Base-by-base conservation (phyloP, 2,888 invertebrate genomes). In the Heliconius ethilla region DNA sequence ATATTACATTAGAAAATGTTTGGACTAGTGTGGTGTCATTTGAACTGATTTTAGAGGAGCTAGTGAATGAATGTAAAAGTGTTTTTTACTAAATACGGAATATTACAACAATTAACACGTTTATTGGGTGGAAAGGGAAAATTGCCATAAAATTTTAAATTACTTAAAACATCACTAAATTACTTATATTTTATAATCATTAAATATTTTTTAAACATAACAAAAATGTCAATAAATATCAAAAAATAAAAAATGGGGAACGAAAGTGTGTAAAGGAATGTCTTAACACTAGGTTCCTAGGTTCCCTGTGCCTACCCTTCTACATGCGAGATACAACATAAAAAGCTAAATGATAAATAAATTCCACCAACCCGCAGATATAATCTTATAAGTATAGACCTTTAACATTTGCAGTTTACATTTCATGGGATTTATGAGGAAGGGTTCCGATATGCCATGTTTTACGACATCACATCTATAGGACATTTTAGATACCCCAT, bases 331-430 rank as follows among this genome's bases (percentile, higher is more conserved):
- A 45, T 45, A 18, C 18, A 0, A 6, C 6, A 18, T 18, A 51
- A 22, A 11, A 33, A 66, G 11, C n/a, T 37, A 37, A 66, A 67
- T n/a, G n/a, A 33, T 37, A 37, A 37, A 67, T 67, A 67, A 37
- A 51, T 22, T 51, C 6, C 18, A 22, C 22, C 22, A 67, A 13
- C 66, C 11, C 11, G 5, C 66, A 59, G n/a, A 3, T n/a, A 59
- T 59, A n/a, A 59, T 59, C 9, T 59, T 59, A n/a, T 59, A n/a
- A n/a, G 74, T 78, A 75, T 75, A 76, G 76, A 81, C 79, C 78
- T 79, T 78, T 79, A 78, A 78, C 76, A 79, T 79, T 74, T 66
- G 67, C 75, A 45, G 80, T 74, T 75, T 79, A 79, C 79, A 79
- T 79, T 79, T 75, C 78, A 81, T 79, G 78, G 75, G 67, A 66